A percentile compares a stretch with the other conserved stretches of the same genome.
These are phyloP conservation scores for Galemys pyrenaicus DNA, from an alignment of 2,113 vertebrate genomes.

Conservation along the genomic window DNA sequence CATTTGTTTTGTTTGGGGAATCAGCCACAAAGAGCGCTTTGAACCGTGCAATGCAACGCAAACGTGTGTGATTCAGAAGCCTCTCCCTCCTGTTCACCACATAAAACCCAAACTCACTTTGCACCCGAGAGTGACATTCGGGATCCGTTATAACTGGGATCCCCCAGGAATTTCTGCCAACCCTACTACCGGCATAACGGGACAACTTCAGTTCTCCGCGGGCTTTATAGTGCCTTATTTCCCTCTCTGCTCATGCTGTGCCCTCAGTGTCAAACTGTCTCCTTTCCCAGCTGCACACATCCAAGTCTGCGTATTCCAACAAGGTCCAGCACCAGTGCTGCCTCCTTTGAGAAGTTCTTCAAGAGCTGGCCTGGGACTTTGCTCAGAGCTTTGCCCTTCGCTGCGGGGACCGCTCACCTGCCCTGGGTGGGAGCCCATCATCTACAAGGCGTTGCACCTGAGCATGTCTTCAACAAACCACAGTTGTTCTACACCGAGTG, in stretches of 20 bases:
- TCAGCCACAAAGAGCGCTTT: background rate
- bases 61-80: background rate
- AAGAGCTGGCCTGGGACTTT: background rate
- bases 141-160: background rate
- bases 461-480: background rate
- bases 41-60: background rate
- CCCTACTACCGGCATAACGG: rapidly evolving
- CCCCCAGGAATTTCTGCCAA: background rate
- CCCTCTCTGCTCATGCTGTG: background rate
- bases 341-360: background rate
- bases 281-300: background rate
- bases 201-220: background rate
- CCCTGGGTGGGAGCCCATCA: too few relatives aligned
- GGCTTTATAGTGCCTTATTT: rapidly evolving
- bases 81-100: background rate
- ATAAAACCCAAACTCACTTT: background rate
- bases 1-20: background rate
- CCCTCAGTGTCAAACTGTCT: background rate
- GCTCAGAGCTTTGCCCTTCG: background rate
- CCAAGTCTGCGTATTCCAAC: background rate
- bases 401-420: background rate
- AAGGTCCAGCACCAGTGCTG: too few relatives aligned
- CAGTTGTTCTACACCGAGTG: rapidly evolving
- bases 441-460: background rate
- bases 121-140: background rate